Evolutionary conservation across 2,113 vertebrate species (phyloP).

Genomic region (Tragelaphus strepsiceros): DNA sequence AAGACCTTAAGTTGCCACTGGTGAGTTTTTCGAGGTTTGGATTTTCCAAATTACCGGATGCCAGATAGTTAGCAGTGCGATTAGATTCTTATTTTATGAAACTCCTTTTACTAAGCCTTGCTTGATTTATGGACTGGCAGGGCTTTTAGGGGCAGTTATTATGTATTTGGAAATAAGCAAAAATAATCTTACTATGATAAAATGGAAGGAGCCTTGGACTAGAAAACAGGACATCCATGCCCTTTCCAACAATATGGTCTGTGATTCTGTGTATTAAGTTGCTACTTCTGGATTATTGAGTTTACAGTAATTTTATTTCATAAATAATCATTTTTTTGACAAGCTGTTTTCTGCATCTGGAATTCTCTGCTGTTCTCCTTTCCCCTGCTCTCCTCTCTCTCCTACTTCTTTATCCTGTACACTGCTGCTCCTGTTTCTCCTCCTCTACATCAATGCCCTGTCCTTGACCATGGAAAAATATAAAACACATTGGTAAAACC

Average conservation of each 20-base stretch:
- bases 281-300: neutral
- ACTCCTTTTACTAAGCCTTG: neutral
- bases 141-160: neutral
- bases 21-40: neutral
- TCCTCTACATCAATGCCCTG: neutral
- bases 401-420: neutral
- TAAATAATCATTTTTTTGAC: neutral
- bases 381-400: neutral
- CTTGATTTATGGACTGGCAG: neutral
- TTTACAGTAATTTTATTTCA: neutral
- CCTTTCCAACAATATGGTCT: neutral
- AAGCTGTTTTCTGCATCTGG: neutral
- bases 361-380: neutral
- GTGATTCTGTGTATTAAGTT: neutral
- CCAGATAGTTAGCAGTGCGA: neutral
- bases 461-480: neutral
- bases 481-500: neutral
- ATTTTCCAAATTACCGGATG: neutral
- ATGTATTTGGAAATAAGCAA: neutral
- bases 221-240: neutral
- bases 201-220: neutral
- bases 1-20: neutral
- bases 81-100: neutral
- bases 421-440: neutral
- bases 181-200: neutral